Base-by-base conservation (phyloP, 1,140 invertebrate genomes). In the Drosophila novamexicana region DNA sequence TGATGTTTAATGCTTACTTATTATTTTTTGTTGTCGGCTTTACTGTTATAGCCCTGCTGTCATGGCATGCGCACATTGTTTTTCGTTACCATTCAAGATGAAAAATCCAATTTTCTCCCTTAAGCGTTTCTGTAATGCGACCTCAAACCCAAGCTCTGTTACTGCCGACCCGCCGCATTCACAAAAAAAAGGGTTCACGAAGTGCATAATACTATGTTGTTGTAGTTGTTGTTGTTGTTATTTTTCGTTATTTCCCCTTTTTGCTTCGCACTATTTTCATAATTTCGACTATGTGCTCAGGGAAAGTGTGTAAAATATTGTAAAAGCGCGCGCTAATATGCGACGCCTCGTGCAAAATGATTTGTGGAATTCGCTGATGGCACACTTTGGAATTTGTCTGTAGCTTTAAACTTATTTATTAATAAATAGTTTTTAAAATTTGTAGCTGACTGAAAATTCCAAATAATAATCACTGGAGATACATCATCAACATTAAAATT, bases 61-160 rank as follows among this genome's bases (percentile, higher is more conserved):
- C 58, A 58, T 77, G 59, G 37, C 39, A 66, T 66, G 52, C 66
- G 52, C 68, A 70, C 69, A 65, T 70, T 71, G 72, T 77, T 72
- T 79, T 83, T 83, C 74, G 80, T 83, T 84, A 81, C 68, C 74
- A 84, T 84, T 84, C 81, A 84, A 82, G 77, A 88, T 76, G 68
- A 81, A 86, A 86, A 86, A 88, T 83, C 83, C 83, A 86, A 88
- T 86, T 86, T 86, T 83, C 84, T 88, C 79, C 83, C 82, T 80
- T 66, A 79, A 89, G 82, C 79, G 75, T 88, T 86, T 65, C 69
- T 68, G 81, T 86, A 86, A 79, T 88, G 68, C 79, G 71, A 63
- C 67, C 44, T 45, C 39, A 34, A 40, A 37, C 62, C 62, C 59
- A 18, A 61, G n/a, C 32, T 32, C 61, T 16, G 0, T 7, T n/a